Evolutionary conservation across 2,113 vertebrate species (phyloP), one percentile per base, ranked within the genome.

Genomic region (Xenopus tropicalis): DNA sequence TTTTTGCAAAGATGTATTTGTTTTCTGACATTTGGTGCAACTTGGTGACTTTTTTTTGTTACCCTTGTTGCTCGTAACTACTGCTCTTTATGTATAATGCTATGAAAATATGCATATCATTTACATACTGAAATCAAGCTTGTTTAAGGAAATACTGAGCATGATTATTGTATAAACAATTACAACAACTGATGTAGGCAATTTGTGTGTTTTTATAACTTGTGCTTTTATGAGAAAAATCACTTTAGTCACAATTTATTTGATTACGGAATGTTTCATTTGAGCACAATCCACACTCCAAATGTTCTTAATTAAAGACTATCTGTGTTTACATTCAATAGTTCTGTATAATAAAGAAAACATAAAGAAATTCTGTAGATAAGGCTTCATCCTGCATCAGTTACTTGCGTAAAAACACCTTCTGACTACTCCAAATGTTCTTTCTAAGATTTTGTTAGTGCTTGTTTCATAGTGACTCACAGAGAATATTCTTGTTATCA

Each of bases 291-390:
- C 52, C 66, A 56, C 52, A 37, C 24, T 59, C 57, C 57, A 59
- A 59, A 22, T 59, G 57, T 59, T 59, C 57, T 59, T 59, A 59
- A 59, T 59, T 70, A 59, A 70, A 61, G 21, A 46, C 20, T 52
- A 25, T 68, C 51, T 29, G 19, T 61, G 68, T 70, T 70, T 61
- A 61, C 68, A 61, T 61, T 70, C 37, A 46, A 59, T 70, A 70
- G 56, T 14, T 20, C n/a, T 44, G 56, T 43, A 46, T 57, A 23
- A 42, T 70, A 46, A 59, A 59, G 54, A 56, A 58, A 69, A 69
- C 54, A 58, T 56, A 52, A 24, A 54, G 54, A 58, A 59, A 57
- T 43, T 10, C 20, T 58, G 29, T 6, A 42, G 37, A 58, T 42
- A 69, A 42, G 25, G 29, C 29, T 51, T 37, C 17, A 21, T 43